A percentile compares a stretch with the other conserved stretches of the same genome.
phyloP scores from a whole-genome alignment of 1,140 invertebrate species.

The Holotrichia oblita region DNA sequence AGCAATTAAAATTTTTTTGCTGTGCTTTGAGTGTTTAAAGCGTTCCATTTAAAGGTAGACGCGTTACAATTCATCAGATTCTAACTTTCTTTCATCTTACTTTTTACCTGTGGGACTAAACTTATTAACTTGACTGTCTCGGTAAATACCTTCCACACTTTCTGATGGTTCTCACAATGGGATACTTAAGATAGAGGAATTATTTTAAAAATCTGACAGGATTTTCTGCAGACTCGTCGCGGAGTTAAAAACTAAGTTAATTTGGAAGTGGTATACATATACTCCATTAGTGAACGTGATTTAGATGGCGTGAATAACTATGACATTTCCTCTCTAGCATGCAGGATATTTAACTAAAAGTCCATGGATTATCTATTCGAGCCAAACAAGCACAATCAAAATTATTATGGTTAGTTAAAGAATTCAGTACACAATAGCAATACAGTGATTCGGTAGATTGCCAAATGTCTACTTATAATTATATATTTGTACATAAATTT shows the following conservation, averaged over 20 bases:
- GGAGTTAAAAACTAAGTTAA: neutral
- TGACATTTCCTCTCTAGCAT: too few species aligned
- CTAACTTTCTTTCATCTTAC: neutral
- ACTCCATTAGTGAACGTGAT: too few species aligned
- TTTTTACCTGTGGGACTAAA: neutral
- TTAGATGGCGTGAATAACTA: too few species aligned
- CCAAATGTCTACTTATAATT: too few species aligned
- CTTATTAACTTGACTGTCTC: neutral
- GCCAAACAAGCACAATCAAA: too few species aligned
- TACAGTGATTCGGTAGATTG: too few species aligned
- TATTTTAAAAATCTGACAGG: neutral
- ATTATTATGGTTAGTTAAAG: too few species aligned
- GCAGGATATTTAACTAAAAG: too few species aligned
- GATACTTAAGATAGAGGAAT: neutral
- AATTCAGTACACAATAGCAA: too few species aligned
- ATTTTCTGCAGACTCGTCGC: neutral
- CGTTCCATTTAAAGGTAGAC: neutral
- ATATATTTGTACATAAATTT: too few species aligned
- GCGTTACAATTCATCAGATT: neutral
- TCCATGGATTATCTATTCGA: too few species aligned
- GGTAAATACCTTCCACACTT: conserved; percentile 2
- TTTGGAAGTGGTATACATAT: neutral
- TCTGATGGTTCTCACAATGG: neutral
- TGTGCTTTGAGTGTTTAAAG: conserved; percentile 4
- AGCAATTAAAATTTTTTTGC: neutral